Conservation (phyloP, 2,797 vertebrate genomes). For the Oryzias dopingdopingensis region DNA sequence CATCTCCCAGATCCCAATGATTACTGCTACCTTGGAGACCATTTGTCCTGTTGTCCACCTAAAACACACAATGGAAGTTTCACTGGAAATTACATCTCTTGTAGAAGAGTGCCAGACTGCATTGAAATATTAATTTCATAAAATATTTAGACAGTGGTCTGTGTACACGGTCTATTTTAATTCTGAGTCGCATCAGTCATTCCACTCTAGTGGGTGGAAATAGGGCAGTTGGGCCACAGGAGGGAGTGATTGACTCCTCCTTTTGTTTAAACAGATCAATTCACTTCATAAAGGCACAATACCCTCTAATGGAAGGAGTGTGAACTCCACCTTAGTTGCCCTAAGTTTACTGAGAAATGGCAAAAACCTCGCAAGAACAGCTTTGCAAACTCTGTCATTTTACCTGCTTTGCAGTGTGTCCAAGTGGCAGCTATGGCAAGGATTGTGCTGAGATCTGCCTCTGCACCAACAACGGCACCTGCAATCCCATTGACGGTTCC, state of each 20-base stretch:
- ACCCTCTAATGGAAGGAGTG: constrained; percentile 41
- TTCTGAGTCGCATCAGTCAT: constrained; percentile 75
- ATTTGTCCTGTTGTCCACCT: constrained; percentile 49
- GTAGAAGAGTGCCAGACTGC: constrained; percentile 71
- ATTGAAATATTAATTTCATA: constrained; percentile 81
- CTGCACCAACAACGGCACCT: constrained; percentile 96
- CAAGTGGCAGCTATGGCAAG: constrained; percentile 87
- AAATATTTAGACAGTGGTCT: constrained; percentile 79
- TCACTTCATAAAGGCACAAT: constrained; percentile 45
- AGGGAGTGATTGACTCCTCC: constrained; percentile 59
- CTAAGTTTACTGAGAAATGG: constrained; percentile 16
- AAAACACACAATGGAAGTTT: constrained; percentile 69
- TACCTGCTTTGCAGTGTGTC: constrained; percentile 81
- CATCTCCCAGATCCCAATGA: constrained; percentile 44
- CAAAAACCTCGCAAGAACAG: no score
- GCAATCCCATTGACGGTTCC: constrained; percentile 94
- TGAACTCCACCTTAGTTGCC: constrained; percentile 40
- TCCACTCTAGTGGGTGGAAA: constrained; percentile 62
- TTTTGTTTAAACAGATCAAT: constrained; percentile 58
- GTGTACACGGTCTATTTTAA: constrained; percentile 82
- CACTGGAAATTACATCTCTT: constrained; percentile 75
- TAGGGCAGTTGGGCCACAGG: constrained; percentile 68
- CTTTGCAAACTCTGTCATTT: constrained; percentile 1
- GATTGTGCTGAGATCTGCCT: constrained; percentile 86
- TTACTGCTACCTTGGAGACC: constrained; percentile 58